Conservation (phyloP, 2,888 invertebrate genomes). For the Abscondita cerata region DNA sequence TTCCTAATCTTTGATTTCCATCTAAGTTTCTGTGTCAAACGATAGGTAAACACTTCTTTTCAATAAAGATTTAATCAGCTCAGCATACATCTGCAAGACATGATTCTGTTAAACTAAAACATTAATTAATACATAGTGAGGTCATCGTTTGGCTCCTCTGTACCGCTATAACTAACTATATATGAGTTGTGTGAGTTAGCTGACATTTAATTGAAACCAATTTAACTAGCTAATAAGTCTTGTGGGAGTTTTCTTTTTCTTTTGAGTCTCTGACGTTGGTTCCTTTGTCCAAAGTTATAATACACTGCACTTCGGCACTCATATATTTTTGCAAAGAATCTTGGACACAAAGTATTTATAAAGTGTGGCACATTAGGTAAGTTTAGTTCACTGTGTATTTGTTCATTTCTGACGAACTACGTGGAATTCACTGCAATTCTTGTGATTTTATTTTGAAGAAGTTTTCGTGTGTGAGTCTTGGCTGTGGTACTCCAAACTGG, state of each 20-base stretch:
- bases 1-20: too few relatives aligned
- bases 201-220: background rate
- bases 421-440: too few relatives aligned
- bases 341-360: background rate
- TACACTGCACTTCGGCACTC: slow-evolving; percentile 3
- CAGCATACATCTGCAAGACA: slow-evolving; percentile 8
- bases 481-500: too few relatives aligned
- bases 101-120: slow-evolving; percentile 4
- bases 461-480: too few relatives aligned
- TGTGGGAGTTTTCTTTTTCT: background rate
- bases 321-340: background rate
- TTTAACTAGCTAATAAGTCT: too few relatives aligned
- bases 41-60: too few relatives aligned
- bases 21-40: too few relatives aligned
- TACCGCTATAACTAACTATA: background rate
- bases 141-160: slow-evolving; percentile 7
- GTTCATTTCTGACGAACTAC: too few relatives aligned
- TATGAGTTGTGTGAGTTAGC: background rate
- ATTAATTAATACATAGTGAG: slow-evolving; percentile 9
- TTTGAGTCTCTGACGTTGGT: background rate
- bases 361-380: too few relatives aligned
- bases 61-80: background rate
- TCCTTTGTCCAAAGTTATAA: background rate
- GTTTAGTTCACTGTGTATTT: too few relatives aligned
- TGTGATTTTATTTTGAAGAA: too few relatives aligned